These are phyloP conservation scores for Leptonema lineaticorne DNA, from an alignment of 1,140 invertebrate genomes.

Conservation along the genomic window DNA sequence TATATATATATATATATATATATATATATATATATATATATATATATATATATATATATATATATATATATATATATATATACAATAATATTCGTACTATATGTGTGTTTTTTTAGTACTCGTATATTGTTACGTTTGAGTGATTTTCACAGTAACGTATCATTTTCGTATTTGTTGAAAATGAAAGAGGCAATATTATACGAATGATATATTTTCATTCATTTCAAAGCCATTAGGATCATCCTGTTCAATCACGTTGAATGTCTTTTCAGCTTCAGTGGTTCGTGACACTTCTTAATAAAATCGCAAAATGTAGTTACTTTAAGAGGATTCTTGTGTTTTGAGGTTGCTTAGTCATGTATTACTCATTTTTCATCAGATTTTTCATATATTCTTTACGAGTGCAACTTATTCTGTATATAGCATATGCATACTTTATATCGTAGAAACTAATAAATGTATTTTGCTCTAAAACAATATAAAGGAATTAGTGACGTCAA, in stretches of 20 bases:
- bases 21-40: neutral
- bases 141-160: neutral
- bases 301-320: conserved; percentile 20
- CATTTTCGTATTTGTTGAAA: conserved; percentile 7
- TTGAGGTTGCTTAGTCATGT: conserved; percentile 30
- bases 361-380: conserved; percentile 7
- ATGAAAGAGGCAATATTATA: conserved; percentile 5
- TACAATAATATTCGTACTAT: too few species aligned
- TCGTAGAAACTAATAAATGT: too few species aligned
- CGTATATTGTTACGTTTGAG: too few species aligned
- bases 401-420: too few species aligned
- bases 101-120: too few species aligned
- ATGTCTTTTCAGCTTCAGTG: conserved; percentile 25
- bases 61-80: too few species aligned
- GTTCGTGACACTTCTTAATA: conserved; percentile 35
- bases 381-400: too few species aligned
- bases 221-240: conserved; percentile 32
- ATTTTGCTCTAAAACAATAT: too few species aligned
- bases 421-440: too few species aligned
- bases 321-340: conserved; percentile 38
- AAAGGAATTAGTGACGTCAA: too few species aligned
- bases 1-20: neutral
- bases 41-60: too few species aligned
- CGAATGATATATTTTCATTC: conserved; percentile 32
- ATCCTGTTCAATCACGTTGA: conserved; percentile 37